Percentiles rank a stretch among this genome's conserved stretches.
These are phyloP conservation scores for Spodoptera litura DNA, from an alignment of 1,140 invertebrate species.

Conservation along the genomic window DNA sequence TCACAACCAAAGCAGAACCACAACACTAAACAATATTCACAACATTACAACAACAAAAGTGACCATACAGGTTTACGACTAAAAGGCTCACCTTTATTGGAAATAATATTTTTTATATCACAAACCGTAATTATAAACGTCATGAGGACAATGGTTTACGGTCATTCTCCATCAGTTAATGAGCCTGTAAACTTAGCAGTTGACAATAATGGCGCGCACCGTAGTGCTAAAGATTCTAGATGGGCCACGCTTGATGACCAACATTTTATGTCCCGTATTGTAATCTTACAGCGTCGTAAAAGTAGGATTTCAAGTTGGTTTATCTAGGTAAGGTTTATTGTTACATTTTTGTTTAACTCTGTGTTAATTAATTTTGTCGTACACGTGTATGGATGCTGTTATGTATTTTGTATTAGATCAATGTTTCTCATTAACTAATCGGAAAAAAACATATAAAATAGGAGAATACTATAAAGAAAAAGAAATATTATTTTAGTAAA, in stretches of 20 bases:
- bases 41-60: background rate
- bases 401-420: too few relatives aligned
- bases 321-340: background rate
- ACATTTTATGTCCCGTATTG: background rate
- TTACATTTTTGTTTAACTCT: background rate
- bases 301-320: background rate
- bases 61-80: background rate
- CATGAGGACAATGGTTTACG: slow-evolving; percentile 21
- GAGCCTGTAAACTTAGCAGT: slow-evolving; percentile 26
- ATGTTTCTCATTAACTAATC: too few relatives aligned
- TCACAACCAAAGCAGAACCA: background rate
- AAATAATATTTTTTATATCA: slow-evolving; percentile 45
- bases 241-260: slow-evolving; percentile 1
- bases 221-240: slow-evolving; percentile 1
- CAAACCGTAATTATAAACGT: slow-evolving; percentile 35
- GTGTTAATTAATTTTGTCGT: background rate
- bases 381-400: background rate
- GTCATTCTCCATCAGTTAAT: slow-evolving; percentile 18
- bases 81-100: slow-evolving; percentile 37
- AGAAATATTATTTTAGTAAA: too few relatives aligned
- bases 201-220: slow-evolving; percentile 23
- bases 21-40: background rate
- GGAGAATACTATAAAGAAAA: too few relatives aligned
- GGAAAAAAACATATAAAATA: too few relatives aligned
- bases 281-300: slow-evolving; percentile 4